These are phyloP conservation scores for Diglossa brunneiventris DNA, from an alignment of 2,113 vertebrate species.

Conservation along the genomic window DNA sequence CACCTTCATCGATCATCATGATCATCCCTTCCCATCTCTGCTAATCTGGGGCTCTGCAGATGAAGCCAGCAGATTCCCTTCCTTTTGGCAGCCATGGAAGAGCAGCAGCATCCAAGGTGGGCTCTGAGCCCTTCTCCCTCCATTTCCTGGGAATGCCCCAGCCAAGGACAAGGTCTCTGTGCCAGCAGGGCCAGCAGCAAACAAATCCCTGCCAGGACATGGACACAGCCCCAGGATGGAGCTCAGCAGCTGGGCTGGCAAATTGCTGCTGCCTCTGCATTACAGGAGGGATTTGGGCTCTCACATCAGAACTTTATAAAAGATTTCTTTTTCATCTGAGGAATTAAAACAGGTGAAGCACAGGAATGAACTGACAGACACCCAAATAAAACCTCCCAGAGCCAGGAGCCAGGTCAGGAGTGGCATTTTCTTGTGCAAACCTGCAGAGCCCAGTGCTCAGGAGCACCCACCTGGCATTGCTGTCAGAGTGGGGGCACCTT, in stretches of 20 bases:
- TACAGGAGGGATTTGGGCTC: not conserved
- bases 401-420: not conserved
- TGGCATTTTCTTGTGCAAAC: not conserved
- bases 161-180: not conserved
- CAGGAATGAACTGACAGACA: not conserved
- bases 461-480: not conserved
- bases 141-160: no score
- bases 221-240: rapidly evolving
- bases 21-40: not conserved
- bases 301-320: not conserved
- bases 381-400: slow-evolving; percentile 21
- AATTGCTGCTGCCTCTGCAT: not conserved
- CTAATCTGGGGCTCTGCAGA: not conserved
- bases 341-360: not conserved
- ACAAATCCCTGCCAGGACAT: not conserved
- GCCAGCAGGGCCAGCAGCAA: not conserved
- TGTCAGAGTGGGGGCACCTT: not conserved
- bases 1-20: not conserved
- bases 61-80: not conserved
- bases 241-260: not conserved
- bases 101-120: no score
- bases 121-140: no score
- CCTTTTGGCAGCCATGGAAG: no score
- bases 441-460: not conserved
- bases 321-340: not conserved